Percentiles rank a stretch among this genome's conserved stretches.
Conservation (phyloP, 2,113 vertebrate species). For the Phoenicopterus ruber region DNA sequence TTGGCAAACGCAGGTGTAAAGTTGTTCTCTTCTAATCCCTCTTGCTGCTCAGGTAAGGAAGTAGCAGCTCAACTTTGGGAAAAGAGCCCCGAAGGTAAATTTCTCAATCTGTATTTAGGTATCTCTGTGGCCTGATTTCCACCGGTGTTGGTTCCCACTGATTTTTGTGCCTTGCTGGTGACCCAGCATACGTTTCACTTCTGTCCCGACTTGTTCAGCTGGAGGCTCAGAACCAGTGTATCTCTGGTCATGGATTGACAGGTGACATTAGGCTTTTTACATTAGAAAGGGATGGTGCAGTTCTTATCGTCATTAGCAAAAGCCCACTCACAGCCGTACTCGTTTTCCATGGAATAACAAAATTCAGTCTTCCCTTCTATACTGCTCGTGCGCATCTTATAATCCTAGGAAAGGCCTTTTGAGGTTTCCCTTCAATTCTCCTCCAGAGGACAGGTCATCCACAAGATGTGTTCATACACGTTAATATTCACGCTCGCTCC, state of each 20-base stretch:
- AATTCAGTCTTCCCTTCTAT: neutral
- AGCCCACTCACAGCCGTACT: neutral
- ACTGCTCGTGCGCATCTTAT: neutral
- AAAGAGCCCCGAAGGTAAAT: neutral
- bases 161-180: neutral
- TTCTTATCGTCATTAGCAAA: neutral
- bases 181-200: neutral
- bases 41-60: neutral
- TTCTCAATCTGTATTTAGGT: neutral
- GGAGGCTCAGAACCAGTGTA: neutral
- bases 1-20: neutral
- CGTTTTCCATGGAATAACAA: neutral
- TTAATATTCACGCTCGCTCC: neutral
- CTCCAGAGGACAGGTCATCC: neutral
- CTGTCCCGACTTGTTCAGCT: neutral
- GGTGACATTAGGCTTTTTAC: neutral
- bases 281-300: neutral
- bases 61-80: neutral
- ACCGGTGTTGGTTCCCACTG: neutral
- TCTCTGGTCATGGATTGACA: neutral
- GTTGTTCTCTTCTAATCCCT: neutral
- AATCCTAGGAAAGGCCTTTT: neutral
- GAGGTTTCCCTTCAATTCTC: neutral
- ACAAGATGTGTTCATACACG: rapidly evolving
- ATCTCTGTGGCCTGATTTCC: neutral